Evolutionary conservation across 2,113 vertebrate genomes (phyloP).

Genomic region (Panthera tigris): DNA sequence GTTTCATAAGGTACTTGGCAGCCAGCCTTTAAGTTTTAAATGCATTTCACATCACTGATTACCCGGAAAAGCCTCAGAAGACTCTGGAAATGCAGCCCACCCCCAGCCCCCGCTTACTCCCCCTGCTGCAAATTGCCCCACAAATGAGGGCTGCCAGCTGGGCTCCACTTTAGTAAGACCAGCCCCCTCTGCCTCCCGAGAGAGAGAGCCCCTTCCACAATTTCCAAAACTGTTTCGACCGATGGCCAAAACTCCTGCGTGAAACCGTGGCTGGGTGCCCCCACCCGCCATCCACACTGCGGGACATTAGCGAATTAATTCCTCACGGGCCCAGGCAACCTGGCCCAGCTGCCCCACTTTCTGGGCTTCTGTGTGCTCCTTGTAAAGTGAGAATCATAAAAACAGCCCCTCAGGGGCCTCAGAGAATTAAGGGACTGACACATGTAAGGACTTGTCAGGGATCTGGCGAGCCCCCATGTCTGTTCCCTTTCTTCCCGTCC

Average conservation of each 20-base stretch:
- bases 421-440: neutral
- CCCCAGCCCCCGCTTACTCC: accelerated
- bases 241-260: too few relatives aligned
- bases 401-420: neutral
- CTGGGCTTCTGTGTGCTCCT: neutral
- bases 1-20: constrained; percentile 68
- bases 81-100: neutral
- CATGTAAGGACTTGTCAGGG: neutral
- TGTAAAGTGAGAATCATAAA: neutral
- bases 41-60: constrained; percentile 67
- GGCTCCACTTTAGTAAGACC: neutral
- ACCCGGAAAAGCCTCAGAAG: constrained; percentile 54
- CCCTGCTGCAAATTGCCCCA: too few relatives aligned
- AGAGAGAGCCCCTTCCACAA: neutral
- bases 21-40: constrained; percentile 77
- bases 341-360: neutral
- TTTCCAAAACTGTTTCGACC: neutral
- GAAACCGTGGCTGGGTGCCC: neutral
- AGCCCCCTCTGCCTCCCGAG: neutral
- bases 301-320: too few relatives aligned
- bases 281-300: accelerated
- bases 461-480: neutral
- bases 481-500: neutral
- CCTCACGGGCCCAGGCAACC: neutral
- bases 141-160: neutral